Evolutionary conservation across 2,113 vertebrate species (phyloP).

Genomic region (Scytalopus superciliaris): DNA sequence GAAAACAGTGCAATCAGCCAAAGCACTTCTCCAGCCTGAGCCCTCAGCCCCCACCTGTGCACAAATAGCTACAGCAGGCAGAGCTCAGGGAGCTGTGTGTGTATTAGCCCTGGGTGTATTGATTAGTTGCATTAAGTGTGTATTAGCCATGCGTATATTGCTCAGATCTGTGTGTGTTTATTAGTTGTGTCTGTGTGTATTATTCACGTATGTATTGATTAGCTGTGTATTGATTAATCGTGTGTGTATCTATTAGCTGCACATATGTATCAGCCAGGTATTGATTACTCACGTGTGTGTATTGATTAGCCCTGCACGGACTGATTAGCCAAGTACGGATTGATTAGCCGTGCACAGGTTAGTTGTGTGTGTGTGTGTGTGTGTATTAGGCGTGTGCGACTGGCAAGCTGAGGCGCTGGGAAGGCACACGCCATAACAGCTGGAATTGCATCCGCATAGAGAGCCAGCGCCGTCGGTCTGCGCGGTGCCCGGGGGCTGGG

Average conservation of each 20-base stretch:
- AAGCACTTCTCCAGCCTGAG: rapidly evolving
- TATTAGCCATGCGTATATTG: not conserved
- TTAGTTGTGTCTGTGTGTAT: not conserved
- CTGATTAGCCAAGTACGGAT: no score
- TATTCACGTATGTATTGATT: not conserved
- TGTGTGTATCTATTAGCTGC: not conserved
- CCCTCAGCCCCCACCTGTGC: rapidly evolving
- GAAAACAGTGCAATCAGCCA: rapidly evolving
- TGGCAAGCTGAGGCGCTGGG: not conserved
- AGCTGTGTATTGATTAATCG: not conserved
- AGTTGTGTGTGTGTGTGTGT: not conserved
- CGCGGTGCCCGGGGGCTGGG: rapidly evolving
- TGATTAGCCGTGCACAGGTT: not conserved
- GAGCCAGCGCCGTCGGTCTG: rapidly evolving
- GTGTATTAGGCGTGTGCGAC: rapidly evolving
- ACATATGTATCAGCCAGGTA: not conserved
- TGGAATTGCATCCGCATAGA: rapidly evolving
- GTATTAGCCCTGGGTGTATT: not conserved
- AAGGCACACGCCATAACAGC: rapidly evolving
- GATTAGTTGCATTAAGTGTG: not conserved
- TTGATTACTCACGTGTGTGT: not conserved
- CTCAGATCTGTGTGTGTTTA: not conserved
- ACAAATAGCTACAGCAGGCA: not conserved
- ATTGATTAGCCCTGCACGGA: not conserved
- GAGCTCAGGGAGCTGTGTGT: not conserved